These are phyloP conservation scores for Eulithis testata DNA, from an alignment of 2,888 invertebrate genomes.

Conservation along the genomic window DNA sequence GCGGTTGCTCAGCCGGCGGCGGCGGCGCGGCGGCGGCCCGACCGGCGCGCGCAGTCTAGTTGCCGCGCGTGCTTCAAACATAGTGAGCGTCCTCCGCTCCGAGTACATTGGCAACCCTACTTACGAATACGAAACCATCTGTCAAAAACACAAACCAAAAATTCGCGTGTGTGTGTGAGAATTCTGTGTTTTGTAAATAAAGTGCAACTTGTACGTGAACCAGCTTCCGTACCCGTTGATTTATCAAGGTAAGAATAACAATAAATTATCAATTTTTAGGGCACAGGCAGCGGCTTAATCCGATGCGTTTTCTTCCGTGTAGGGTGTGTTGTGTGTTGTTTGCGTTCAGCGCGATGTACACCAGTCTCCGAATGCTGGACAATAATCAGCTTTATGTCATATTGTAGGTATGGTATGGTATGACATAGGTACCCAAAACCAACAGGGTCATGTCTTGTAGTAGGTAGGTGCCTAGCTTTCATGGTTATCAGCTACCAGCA, in stretches of 20 bases:
- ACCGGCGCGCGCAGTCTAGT: slow-evolving; percentile 71
- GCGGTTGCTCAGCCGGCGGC: no score
- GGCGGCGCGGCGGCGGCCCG: no score
- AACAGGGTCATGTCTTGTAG: not conserved
- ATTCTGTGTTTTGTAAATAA: slow-evolving; percentile 47
- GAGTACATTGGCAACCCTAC: slow-evolving; percentile 76
- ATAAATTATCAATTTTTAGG: slow-evolving; percentile 16
- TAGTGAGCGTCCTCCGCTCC: slow-evolving; percentile 76
- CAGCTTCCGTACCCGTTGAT: slow-evolving; percentile 61
- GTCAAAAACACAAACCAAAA: slow-evolving; percentile 36
- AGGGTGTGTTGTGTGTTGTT: slow-evolving; percentile 20
- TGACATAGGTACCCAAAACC: slow-evolving; percentile 13
- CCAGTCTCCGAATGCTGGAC: slow-evolving; percentile 5
- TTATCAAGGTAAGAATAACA: slow-evolving; percentile 63
- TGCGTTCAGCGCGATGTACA: slow-evolving; percentile 4
- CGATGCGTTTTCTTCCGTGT: slow-evolving; percentile 29
- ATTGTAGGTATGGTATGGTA: not conserved
- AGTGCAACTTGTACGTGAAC: slow-evolving; percentile 67
- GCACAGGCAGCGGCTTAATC: slow-evolving; percentile 7
- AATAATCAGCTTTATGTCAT: slow-evolving; percentile 1
- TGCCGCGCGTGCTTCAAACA: slow-evolving; percentile 79
- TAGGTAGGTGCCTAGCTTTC: not conserved
- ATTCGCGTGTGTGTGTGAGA: slow-evolving; percentile 42
- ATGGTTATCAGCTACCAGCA: slow-evolving; percentile 7
- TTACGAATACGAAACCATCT: slow-evolving; percentile 16